A percentile compares a stretch with the other conserved stretches of the same genome.
Conservation (phyloP, 2,797 vertebrate species). For the Sebastes minor region DNA sequence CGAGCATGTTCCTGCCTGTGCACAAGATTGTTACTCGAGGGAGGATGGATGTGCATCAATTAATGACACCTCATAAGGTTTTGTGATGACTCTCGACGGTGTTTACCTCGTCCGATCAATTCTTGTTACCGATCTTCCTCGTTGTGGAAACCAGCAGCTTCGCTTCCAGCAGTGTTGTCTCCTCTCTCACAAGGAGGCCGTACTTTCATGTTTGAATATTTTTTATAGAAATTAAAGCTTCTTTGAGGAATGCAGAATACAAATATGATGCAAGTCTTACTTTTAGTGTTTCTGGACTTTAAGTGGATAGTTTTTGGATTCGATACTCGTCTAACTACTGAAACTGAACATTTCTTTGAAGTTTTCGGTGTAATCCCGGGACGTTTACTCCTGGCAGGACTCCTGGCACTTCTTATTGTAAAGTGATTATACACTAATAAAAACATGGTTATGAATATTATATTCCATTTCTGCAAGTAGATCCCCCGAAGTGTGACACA, state of each 20-base stretch:
- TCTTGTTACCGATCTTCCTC: neutral
- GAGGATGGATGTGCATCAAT: neutral
- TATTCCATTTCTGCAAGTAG: no score
- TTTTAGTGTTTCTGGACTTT: neutral
- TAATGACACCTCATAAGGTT: slow-evolving; percentile 24
- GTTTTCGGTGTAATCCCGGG: neutral
- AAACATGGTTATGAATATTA: no score
- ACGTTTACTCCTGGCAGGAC: neutral
- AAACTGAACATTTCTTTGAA: neutral
- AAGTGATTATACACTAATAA: no score
- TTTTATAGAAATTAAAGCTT: neutral
- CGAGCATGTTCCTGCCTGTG: neutral
- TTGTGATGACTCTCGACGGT: slow-evolving; percentile 12
- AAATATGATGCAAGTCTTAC: neutral
- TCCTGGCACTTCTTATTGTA: no score
- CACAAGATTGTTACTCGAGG: neutral
- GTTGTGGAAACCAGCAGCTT: neutral
- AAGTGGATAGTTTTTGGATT: neutral
- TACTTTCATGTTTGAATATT: slow-evolving; percentile 12
- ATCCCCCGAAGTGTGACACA: no score
- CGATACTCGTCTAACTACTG: neutral
- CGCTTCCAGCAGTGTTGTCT: neutral
- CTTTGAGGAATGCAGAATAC: neutral
- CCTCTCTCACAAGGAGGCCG: neutral
- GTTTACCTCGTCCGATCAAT: slow-evolving; percentile 28